A percentile compares a stretch with the other conserved stretches of the same genome.
These are phyloP conservation scores for Calephelis nemesis DNA, from an alignment of 1,140 invertebrate genomes.

Conservation along the genomic window DNA sequence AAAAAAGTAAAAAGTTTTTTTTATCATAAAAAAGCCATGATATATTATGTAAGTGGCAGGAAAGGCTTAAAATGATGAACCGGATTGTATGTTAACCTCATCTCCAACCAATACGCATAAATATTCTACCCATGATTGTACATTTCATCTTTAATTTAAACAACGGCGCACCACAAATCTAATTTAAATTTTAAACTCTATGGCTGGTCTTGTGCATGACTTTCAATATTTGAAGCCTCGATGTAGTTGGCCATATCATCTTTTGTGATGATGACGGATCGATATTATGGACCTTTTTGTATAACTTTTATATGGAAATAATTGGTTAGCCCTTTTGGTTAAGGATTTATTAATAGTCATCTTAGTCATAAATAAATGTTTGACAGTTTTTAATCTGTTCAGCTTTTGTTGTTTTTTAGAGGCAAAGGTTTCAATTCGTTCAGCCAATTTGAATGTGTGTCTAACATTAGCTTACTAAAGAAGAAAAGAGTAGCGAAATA, in stretches of 20 bases:
- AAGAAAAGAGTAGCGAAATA: too few species aligned
- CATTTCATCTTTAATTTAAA: slow-evolving; percentile 25
- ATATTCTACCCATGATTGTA: slow-evolving; percentile 17
- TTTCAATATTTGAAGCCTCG: slow-evolving; percentile 29
- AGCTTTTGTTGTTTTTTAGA: background rate
- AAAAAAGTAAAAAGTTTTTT: too few species aligned
- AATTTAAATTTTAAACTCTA: slow-evolving; percentile 22
- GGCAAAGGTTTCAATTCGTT: slow-evolving; percentile 3
- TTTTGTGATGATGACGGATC: slow-evolving; percentile 55
- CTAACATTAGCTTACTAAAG: background rate
- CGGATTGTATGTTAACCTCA: too few species aligned
- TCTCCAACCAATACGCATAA: slow-evolving; percentile 5
- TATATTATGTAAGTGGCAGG: too few species aligned
- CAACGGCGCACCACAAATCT: slow-evolving; percentile 13
- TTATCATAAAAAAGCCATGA: too few species aligned
- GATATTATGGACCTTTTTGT: slow-evolving; percentile 52
- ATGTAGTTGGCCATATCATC: slow-evolving; percentile 40
- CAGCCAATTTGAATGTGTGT: background rate
- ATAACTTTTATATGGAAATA: slow-evolving; percentile 44
- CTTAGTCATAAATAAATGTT: slow-evolving; percentile 35
- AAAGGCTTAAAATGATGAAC: too few species aligned
- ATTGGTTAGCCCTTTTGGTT: slow-evolving; percentile 37
- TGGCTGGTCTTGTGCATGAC: slow-evolving; percentile 19
- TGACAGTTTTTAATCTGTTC: slow-evolving; percentile 28
- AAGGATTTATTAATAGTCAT: slow-evolving; percentile 48